phyloP scores from a whole-genome alignment of 2,888 invertebrate genomes.

The Orthosia gothica region DNA sequence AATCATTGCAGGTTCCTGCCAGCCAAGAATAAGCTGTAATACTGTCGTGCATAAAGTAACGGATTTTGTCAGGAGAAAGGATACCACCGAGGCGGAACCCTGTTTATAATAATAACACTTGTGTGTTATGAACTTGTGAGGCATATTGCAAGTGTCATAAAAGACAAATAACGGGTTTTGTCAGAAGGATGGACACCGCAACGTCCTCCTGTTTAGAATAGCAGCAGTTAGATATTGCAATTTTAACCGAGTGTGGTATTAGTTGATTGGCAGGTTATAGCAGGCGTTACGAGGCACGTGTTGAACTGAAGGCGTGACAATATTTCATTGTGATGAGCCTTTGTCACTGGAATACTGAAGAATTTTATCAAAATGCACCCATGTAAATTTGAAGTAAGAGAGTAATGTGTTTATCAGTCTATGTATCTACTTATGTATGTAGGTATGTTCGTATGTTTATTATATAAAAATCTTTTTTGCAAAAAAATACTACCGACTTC shows the following conservation, averaged over 20 bases:
- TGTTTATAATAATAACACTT: not conserved
- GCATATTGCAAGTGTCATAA: too few relatives aligned
- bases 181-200: not conserved
- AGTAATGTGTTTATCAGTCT: too few relatives aligned
- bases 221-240: not conserved
- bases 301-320: not conserved
- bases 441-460: too few relatives aligned
- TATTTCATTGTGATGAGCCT: not conserved
- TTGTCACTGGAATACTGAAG: not conserved
- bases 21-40: not conserved
- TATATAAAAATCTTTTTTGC: too few relatives aligned
- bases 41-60: not conserved
- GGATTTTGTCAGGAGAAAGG: not conserved
- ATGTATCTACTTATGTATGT: too few relatives aligned
- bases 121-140: too few relatives aligned
- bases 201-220: not conserved
- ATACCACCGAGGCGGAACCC: not conserved
- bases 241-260: not conserved
- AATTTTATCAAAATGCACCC: not conserved
- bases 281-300: not conserved
- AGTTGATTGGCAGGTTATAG: not conserved
- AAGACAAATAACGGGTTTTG: constrained; percentile 1
- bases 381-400: too few relatives aligned
- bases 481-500: too few relatives aligned
- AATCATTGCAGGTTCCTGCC: constrained; percentile 19